These are phyloP conservation scores for Hemaris fuciformis DNA, from an alignment of 2,888 invertebrate species.

Conservation along the genomic window DNA sequence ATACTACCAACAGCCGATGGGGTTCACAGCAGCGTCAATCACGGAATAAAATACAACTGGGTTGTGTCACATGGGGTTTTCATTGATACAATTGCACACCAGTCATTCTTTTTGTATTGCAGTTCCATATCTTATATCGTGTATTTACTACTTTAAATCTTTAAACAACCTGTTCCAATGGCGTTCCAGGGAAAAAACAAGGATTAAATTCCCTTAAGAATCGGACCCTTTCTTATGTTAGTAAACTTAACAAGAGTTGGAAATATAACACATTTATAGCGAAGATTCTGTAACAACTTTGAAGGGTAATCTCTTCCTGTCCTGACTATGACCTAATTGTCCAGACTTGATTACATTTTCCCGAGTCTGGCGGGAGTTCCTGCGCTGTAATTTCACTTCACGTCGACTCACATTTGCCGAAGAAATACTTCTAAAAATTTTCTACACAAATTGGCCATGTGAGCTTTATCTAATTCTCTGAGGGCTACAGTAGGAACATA, in stretches of 20 bases:
- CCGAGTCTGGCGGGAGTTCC: not conserved
- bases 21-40: not conserved
- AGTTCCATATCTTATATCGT: no score
- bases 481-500: not conserved
- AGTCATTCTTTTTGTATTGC: no score
- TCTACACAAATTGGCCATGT: constrained; percentile 7
- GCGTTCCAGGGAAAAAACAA: no score
- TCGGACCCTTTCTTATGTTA: not conserved
- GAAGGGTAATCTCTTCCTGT: not conserved
- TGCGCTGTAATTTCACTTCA: not conserved
- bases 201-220: no score
- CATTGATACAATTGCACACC: not conserved
- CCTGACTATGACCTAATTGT: not conserved
- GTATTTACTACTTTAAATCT: no score
- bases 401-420: constrained; percentile 16
- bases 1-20: no score
- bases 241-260: not conserved
- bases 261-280: not conserved
- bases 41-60: not conserved
- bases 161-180: no score
- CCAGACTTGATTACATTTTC: not conserved
- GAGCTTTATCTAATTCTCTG: not conserved
- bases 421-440: constrained; percentile 15
- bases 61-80: no score
- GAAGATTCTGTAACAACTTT: not conserved